Percentiles rank a stretch among this genome's conserved stretches.
These are phyloP conservation scores for Zapus hudsonius DNA, from an alignment of 2,113 vertebrate species.

Conservation along the genomic window DNA sequence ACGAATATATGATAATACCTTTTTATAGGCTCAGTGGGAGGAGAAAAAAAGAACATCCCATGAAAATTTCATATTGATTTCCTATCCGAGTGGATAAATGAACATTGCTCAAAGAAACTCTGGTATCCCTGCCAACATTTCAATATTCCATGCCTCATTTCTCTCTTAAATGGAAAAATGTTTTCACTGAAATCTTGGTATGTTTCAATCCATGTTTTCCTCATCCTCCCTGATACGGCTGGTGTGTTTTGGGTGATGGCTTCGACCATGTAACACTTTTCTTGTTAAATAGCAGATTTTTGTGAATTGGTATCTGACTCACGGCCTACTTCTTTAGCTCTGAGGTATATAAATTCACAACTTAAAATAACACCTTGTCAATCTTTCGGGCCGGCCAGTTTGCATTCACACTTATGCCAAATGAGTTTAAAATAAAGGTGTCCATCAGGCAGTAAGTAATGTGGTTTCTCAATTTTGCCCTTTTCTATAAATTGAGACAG, in stretches of 20 bases:
- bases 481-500: neutral
- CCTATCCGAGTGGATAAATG: constrained; percentile 14
- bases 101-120: neutral
- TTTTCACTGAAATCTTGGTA: constrained; percentile 38
- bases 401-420: constrained; percentile 24
- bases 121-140: neutral
- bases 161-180: constrained; percentile 28
- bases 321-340: constrained; percentile 1
- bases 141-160: constrained; percentile 23
- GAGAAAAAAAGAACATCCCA: neutral
- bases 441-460: constrained; percentile 7
- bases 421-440: constrained; percentile 48
- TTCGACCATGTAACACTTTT: neutral
- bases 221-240: neutral
- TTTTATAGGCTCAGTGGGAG: neutral
- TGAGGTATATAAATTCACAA: constrained; percentile 44
- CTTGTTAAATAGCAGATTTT: neutral
- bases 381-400: neutral
- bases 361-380: constrained; percentile 43
- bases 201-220: constrained; percentile 32
- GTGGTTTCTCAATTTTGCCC: neutral
- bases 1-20: neutral
- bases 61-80: constrained; percentile 65
- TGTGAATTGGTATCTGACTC: neutral
- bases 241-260: neutral